These are phyloP conservation scores for Brachirus orientalis DNA, from an alignment of 2,113 vertebrate genomes.

Conservation along the genomic window DNA sequence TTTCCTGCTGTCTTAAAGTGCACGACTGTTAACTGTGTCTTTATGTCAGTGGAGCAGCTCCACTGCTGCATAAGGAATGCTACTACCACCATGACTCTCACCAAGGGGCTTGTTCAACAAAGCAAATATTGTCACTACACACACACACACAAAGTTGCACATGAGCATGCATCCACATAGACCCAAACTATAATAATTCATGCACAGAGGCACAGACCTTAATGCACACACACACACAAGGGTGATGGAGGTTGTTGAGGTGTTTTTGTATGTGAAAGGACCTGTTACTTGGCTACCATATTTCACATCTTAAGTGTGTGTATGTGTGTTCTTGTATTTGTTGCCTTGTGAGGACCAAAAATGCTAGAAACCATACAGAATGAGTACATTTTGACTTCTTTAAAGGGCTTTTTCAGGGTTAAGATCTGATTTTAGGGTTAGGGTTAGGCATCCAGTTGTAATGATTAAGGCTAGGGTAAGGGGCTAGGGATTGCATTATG, in stretches of 20 bases:
- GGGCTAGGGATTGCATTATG: too few species aligned
- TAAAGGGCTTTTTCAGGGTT: too few species aligned
- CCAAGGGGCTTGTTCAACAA: slow-evolving; percentile 74
- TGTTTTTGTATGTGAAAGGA: slow-evolving; percentile 63
- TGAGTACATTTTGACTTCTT: too few species aligned
- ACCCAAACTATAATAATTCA: slow-evolving; percentile 63
- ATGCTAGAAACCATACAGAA: too few species aligned
- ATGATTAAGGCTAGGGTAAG: too few species aligned
- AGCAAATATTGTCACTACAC: slow-evolving; percentile 70
- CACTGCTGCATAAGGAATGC: slow-evolving; percentile 47
- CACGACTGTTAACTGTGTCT: slow-evolving; percentile 39
- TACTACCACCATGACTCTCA: slow-evolving; percentile 51
- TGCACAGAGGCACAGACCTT: slow-evolving; percentile 40
- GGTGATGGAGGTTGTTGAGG: slow-evolving; percentile 57
- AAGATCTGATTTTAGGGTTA: too few species aligned
- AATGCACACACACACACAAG: slow-evolving; percentile 22
- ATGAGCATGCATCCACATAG: slow-evolving; percentile 31
- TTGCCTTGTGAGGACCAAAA: too few species aligned
- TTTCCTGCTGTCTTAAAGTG: slow-evolving; percentile 43
- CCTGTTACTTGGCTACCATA: slow-evolving; percentile 60
- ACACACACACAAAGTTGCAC: slow-evolving; percentile 14
- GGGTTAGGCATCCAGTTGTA: too few species aligned
- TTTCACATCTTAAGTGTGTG: slow-evolving; percentile 62
- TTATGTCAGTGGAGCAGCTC: slow-evolving; percentile 46
- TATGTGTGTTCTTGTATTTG: slow-evolving; percentile 17